Percentiles rank a stretch among this genome's conserved stretches.
Evolutionary conservation across 2,888 invertebrate genomes (phyloP).

Genomic region (Serrognathus titanus): DNA sequence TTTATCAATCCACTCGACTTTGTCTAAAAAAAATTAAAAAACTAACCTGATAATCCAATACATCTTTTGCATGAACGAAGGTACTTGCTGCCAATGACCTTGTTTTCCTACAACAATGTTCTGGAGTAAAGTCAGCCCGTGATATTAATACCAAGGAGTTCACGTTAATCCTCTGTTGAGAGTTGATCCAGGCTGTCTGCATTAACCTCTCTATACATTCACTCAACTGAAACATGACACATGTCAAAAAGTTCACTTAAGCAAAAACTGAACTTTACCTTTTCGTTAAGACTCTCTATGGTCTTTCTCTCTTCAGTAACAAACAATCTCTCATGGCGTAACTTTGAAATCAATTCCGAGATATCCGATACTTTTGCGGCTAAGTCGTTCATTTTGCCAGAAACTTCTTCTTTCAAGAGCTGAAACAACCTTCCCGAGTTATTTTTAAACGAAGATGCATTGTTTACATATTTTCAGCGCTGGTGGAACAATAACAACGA

Average conservation of each 20-base stretch:
- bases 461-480: not conserved
- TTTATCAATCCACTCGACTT: no score
- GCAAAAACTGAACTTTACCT: constrained; percentile 47
- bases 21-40: not conserved
- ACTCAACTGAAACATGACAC: constrained; percentile 45
- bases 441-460: not conserved
- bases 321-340: constrained; percentile 83
- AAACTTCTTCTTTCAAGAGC: not conserved
- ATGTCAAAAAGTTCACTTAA: constrained; percentile 1
- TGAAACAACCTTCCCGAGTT: not conserved
- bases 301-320: constrained; percentile 81
- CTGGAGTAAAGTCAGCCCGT: constrained; percentile 71
- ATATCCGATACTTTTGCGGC: constrained; percentile 45
- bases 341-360: constrained; percentile 63
- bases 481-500: not conserved
- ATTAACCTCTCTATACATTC: constrained; percentile 58
- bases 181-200: constrained; percentile 82
- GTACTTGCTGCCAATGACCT: constrained; percentile 59
- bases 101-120: constrained; percentile 71
- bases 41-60: constrained; percentile 75
- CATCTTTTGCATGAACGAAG: constrained; percentile 80
- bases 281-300: constrained; percentile 72
- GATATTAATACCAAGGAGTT: constrained; percentile 68
- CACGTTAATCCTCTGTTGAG: constrained; percentile 79
- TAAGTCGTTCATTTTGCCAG: constrained; percentile 9